phyloP scores from a whole-genome alignment of 1,140 invertebrate species.

The Drosophila azteca region DNA sequence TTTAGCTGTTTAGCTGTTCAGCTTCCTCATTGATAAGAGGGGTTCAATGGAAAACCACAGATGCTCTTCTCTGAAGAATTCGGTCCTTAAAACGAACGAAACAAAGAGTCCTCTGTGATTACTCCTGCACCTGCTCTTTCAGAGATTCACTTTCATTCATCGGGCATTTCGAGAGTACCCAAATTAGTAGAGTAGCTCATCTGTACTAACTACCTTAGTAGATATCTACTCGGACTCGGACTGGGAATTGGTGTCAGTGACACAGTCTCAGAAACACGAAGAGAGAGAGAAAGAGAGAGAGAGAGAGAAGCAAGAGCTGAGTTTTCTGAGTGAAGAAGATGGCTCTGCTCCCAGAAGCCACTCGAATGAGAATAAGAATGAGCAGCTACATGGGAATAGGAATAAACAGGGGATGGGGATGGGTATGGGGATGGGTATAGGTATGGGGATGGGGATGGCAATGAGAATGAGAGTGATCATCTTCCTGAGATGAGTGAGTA shows the following conservation, averaged over 20 bases:
- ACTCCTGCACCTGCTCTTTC: background rate
- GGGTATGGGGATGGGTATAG: background rate
- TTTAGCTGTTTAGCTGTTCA: conserved; percentile 8
- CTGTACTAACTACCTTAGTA: conserved; percentile 6
- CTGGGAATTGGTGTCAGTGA: conserved; percentile 73
- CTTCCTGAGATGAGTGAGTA: conserved; percentile 39
- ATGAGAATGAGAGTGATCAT: conserved; percentile 12
- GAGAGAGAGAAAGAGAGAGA: background rate
- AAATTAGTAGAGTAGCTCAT: conserved; percentile 14
- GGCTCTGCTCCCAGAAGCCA: conserved; percentile 39
- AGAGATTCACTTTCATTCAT: conserved; percentile 32
- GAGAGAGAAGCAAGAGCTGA: conserved; percentile 18
- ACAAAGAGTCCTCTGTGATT: conserved; percentile 10
- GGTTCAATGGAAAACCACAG: background rate
- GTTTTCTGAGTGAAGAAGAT: conserved; percentile 60
- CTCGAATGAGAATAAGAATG: conserved; percentile 4
- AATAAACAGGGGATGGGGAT: background rate
- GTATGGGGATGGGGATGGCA: background rate
- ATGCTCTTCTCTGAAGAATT: background rate
- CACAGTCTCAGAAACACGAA: conserved; percentile 49
- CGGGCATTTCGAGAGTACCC: background rate
- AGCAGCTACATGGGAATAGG: background rate
- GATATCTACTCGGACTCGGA: conserved; percentile 20
- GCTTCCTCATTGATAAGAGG: conserved; percentile 18
- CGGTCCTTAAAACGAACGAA: background rate